A percentile compares a stretch with the other conserved stretches of the same genome.
Conservation (phyloP, 92 coral and sea anemone genomes). For the Epizoanthus rinbou region DNA sequence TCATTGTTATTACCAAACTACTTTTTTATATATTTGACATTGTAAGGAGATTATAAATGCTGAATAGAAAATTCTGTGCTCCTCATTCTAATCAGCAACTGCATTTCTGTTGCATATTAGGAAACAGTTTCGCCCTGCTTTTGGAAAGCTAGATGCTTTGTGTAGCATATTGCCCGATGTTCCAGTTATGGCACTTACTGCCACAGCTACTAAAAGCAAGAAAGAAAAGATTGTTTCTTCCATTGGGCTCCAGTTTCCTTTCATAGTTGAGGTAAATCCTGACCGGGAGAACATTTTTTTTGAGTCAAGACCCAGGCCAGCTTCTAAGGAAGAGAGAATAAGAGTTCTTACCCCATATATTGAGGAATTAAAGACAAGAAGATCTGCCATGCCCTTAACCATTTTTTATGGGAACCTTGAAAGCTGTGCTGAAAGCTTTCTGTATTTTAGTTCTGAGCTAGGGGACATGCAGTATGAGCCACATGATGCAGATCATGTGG, state of each 20-base stretch:
- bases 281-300: background rate
- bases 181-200: slow-evolving; percentile 65
- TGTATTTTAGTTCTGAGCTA: slow-evolving; percentile 36
- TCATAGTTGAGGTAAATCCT: too few relatives aligned
- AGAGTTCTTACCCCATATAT: slow-evolving; percentile 39
- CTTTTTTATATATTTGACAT: too few relatives aligned
- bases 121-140: slow-evolving; percentile 62
- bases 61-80: background rate
- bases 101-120: slow-evolving; percentile 24
- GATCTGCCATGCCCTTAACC: slow-evolving; percentile 50
- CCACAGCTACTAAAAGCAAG: slow-evolving; percentile 54
- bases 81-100: background rate
- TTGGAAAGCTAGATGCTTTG: slow-evolving; percentile 36
- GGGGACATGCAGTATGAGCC: slow-evolving; percentile 53
- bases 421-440: slow-evolving; percentile 49
- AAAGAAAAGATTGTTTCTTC: too few relatives aligned
- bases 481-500: slow-evolving; percentile 20
- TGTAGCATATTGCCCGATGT: too few relatives aligned
- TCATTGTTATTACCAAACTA: too few relatives aligned
- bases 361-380: slow-evolving; percentile 33
- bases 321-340: slow-evolving; percentile 24
- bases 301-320: slow-evolving; percentile 28
- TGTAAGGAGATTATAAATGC: too few relatives aligned
- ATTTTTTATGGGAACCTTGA: slow-evolving; percentile 57
- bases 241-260: too few relatives aligned